Conservation (phyloP, 2,113 vertebrate genomes). For the Camelus bactrianus region DNA sequence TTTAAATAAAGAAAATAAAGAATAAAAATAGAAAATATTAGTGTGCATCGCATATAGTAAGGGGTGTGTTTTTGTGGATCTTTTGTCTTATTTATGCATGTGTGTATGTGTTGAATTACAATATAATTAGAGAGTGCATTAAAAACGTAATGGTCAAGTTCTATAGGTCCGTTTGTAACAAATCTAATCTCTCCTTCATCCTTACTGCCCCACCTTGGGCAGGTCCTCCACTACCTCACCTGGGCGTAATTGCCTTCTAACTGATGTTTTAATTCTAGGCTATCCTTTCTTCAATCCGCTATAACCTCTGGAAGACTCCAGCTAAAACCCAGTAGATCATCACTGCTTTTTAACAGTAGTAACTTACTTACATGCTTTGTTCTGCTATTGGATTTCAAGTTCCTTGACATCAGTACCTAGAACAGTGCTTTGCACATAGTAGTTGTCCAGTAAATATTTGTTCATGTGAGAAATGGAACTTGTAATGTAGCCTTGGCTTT, state of each 20-base stretch:
- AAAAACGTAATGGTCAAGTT: neutral
- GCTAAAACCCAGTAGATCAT: neutral
- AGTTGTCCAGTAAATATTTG: neutral
- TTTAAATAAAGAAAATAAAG: slow-evolving; percentile 43
- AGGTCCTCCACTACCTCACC: neutral
- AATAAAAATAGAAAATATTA: slow-evolving; percentile 34
- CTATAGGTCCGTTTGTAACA: neutral
- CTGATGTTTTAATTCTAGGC: neutral
- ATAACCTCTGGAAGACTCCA: neutral
- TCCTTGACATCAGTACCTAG: neutral
- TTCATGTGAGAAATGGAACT: neutral
- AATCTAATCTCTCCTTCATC: neutral
- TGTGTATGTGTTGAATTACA: neutral
- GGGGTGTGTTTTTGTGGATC: neutral
- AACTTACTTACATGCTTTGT: neutral
- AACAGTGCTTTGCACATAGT: neutral
- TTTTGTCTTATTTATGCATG: neutral
- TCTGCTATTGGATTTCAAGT: neutral
- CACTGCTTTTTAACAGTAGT: neutral
- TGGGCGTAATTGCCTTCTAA: neutral
- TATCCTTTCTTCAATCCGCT: neutral
- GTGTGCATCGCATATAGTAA: neutral
- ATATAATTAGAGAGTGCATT: neutral
- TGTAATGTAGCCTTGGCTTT: neutral
- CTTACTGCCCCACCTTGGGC: neutral